These are phyloP conservation scores for Palythoa grandiflora DNA, from an alignment of 92 coral and sea anemone genomes.

Conservation along the genomic window DNA sequence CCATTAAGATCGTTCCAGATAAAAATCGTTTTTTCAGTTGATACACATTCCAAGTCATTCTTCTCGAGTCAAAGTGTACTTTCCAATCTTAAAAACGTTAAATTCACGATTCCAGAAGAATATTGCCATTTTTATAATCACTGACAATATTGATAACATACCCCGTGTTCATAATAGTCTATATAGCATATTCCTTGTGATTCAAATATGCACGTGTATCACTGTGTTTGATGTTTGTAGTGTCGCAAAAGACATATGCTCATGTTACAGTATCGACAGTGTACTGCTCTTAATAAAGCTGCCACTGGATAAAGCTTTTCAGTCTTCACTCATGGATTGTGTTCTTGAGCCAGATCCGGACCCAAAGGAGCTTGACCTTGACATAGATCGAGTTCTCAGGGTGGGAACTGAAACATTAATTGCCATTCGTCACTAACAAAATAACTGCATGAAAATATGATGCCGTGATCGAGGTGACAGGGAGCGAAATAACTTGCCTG, in stretches of 20 bases:
- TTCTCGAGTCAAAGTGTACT: background rate
- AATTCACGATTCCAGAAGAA: slow-evolving; percentile 2
- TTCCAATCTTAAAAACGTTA: background rate
- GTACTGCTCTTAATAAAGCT: background rate
- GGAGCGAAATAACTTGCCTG: too few relatives aligned
- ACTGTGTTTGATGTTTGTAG: background rate
- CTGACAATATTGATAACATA: background rate
- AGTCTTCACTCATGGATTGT: slow-evolving; percentile 78
- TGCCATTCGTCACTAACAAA: background rate
- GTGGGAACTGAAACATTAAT: slow-evolving; percentile 88
- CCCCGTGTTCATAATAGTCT: slow-evolving; percentile 15
- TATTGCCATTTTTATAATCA: slow-evolving; percentile 1
- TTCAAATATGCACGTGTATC: background rate
- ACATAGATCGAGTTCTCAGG: slow-evolving; percentile 98
- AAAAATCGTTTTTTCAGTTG: background rate
- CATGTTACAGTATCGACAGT: background rate
- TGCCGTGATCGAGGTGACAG: too few relatives aligned
- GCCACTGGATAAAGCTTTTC: background rate
- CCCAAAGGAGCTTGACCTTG: slow-evolving; percentile 86
- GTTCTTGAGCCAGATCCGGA: slow-evolving; percentile 76
- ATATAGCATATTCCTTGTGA: background rate
- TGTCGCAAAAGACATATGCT: background rate
- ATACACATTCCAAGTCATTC: background rate
- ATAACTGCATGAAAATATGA: background rate
- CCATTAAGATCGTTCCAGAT: background rate